These are phyloP conservation scores for Bombus huntii DNA, from an alignment of 1,140 invertebrate species.

Conservation along the genomic window DNA sequence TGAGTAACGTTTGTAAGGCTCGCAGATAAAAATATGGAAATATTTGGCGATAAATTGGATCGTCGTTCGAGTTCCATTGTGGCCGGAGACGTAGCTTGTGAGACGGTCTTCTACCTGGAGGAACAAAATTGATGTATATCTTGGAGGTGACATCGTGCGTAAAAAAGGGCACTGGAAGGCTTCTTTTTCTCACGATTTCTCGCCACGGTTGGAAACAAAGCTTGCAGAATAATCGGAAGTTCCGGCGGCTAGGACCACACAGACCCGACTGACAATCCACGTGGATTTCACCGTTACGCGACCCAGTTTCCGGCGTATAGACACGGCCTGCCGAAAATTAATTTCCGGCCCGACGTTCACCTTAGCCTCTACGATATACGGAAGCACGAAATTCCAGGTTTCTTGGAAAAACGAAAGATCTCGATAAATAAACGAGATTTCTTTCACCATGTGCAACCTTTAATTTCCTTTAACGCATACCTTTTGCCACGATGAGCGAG, in stretches of 20 bases:
- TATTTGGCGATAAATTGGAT: no score
- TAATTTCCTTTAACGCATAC: not conserved
- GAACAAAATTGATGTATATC: not conserved
- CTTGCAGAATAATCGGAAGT: conserved; percentile 43
- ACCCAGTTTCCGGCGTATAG: conserved; percentile 42
- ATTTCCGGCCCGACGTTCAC: not conserved
- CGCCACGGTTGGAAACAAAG: not conserved
- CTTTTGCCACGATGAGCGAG: not conserved
- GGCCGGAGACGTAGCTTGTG: not conserved
- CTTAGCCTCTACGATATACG: not conserved
- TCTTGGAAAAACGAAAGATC: not conserved
- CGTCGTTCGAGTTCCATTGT: no score
- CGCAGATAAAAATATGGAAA: no score
- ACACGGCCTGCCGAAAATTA: conserved; percentile 35
- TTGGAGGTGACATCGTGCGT: not conserved
- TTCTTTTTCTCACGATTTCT: conserved; percentile 25
- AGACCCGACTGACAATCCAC: not conserved
- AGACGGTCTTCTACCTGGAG: not conserved
- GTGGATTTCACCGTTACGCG: conserved; percentile 52
- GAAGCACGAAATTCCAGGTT: not conserved
- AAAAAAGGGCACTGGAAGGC: not conserved
- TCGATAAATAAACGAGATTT: not conserved
- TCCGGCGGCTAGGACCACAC: conserved; percentile 10
- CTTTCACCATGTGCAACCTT: not conserved
- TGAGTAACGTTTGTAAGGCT: no score